Evolutionary conservation across 2,888 invertebrate species (phyloP).

Genomic region (Stenolophus ochropezus): DNA sequence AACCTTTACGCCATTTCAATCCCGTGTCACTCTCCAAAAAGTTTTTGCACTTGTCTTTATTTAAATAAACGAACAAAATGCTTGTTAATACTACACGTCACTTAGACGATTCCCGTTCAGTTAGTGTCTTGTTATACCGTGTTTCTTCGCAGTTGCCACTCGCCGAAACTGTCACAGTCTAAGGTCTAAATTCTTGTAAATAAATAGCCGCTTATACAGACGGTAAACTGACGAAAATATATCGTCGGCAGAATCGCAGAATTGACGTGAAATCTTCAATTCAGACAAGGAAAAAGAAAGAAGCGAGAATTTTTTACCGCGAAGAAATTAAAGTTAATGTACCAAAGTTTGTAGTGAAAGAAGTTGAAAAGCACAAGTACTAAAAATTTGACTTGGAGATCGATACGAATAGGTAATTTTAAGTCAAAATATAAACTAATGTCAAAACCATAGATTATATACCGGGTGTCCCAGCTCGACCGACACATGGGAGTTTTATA

Average conservation of each 20-base stretch:
- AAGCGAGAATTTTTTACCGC: neutral
- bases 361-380: too few relatives aligned
- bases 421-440: too few relatives aligned
- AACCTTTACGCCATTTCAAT: neutral
- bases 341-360: too few relatives aligned
- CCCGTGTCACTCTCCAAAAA: neutral
- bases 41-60: slow-evolving; percentile 55
- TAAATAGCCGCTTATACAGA: slow-evolving; percentile 46
- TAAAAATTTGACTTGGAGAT: too few relatives aligned
- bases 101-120: neutral
- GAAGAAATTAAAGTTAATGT: neutral
- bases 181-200: slow-evolving; percentile 1
- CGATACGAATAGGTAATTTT: too few relatives aligned
- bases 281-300: neutral
- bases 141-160: neutral
- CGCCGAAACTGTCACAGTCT: slow-evolving; percentile 27
- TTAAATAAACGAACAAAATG: slow-evolving; percentile 56
- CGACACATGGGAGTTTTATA: too few relatives aligned
- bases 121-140: neutral
- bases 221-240: slow-evolving; percentile 40
- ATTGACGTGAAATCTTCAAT: slow-evolving; percentile 50
- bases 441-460: too few relatives aligned
- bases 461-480: too few relatives aligned
- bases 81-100: slow-evolving; percentile 52
- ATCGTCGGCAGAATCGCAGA: neutral